A percentile compares a stretch with the other conserved stretches of the same genome.
These are phyloP conservation scores for Galeruca laticollis DNA, from an alignment of 2,888 invertebrate species.

Conservation along the genomic window DNA sequence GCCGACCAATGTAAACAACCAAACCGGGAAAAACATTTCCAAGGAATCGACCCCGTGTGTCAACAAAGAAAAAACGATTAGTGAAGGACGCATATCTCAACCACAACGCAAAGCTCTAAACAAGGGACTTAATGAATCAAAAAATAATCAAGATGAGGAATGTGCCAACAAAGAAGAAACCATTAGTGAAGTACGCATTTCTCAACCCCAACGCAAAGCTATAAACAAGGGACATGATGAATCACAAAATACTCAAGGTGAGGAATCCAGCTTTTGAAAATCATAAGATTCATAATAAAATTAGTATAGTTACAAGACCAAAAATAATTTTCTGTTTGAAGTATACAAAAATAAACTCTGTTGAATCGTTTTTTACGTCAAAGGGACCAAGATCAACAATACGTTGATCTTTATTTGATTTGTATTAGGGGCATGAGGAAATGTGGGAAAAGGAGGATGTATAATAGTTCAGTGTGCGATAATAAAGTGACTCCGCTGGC, in stretches of 20 bases:
- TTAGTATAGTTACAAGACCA: too few relatives aligned
- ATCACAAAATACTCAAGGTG: not conserved
- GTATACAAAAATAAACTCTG: too few relatives aligned
- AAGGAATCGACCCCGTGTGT: not conserved
- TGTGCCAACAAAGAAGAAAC: not conserved
- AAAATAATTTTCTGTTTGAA: too few relatives aligned
- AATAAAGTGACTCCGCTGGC: too few relatives aligned
- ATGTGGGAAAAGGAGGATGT: too few relatives aligned
- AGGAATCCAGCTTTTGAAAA: not conserved
- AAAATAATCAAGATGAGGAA: not conserved
- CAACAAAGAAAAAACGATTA: not conserved
- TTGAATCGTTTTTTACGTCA: too few relatives aligned
- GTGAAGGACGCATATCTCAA: not conserved
- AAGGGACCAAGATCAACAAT: too few relatives aligned
- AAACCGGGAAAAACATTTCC: not conserved
- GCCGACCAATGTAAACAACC: not conserved
- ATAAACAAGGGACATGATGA: not conserved
- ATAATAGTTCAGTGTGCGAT: too few relatives aligned
- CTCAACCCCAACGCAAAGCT: not conserved
- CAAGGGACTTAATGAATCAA: not conserved
- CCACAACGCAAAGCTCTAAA: not conserved
- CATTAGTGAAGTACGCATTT: not conserved
- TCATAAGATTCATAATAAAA: too few relatives aligned
- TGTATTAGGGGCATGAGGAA: too few relatives aligned
- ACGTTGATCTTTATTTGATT: too few relatives aligned